Evolutionary conservation across 2,888 invertebrate species (phyloP), one percentile per base, ranked within the genome.

Genomic region (Hololepta plana): DNA sequence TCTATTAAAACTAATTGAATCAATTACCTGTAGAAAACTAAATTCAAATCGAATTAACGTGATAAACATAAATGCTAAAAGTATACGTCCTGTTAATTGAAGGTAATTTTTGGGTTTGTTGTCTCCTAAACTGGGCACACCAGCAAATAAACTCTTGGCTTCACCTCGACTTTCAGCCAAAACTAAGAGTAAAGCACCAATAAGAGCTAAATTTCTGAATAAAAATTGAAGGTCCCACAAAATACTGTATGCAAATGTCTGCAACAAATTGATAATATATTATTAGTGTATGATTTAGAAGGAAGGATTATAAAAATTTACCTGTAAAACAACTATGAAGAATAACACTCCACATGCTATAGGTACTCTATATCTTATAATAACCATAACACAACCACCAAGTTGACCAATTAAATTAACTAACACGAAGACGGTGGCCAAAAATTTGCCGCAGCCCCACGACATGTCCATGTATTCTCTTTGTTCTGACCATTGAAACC

Each of bases 11-110:
- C 10, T 21, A 6, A 21, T 21, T 8, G 6, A 21, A 9, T 5
- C 16, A 38, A 53, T 53, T 42, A 79, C 79, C 67, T 84, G 85
- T 45, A 90, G 54, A 53, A 93, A 76, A 23, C 81, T 81, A 33
- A 85, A 58, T 55, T 98, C 96, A 47, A 96, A 85, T 46, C 93
- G 71, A 35, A 98, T 72, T 28, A 98, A 64, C 6, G 96, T 96
- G 46, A 95, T 71, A 55, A 98, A 98, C 98, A 99, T 99, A 57
- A 98, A 93, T 12, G 96, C 93, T 30, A 99, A 65, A 28, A 98
- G 67, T 37, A 96, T 71, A 40, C 98, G 72, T 17, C 98, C 98
- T 28, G 90, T 87, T 16, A 99, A 64, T 60, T 96, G 93, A 50
- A 98, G 66, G 55, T 93, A 88, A 42, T 84, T 88, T 60, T 95